Evolutionary conservation across 2,888 invertebrate species (phyloP).

Genomic region (Drosophila phalerata): DNA sequence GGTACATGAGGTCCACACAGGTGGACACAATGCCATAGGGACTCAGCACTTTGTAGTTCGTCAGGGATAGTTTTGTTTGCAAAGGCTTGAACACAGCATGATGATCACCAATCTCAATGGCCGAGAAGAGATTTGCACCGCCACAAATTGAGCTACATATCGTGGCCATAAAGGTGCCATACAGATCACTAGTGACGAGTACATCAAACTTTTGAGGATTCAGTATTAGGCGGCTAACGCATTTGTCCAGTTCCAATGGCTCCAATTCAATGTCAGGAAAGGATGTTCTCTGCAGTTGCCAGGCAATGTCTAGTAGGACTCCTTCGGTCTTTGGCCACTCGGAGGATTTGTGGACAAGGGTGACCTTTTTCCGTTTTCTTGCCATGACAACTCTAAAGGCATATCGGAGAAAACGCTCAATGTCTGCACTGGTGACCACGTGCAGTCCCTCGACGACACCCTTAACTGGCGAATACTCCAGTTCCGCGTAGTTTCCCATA

Average conservation of each 20-base stretch:
- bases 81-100: conserved; percentile 82
- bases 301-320: conserved; percentile 55
- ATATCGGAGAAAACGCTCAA: conserved; percentile 60
- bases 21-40: conserved; percentile 76
- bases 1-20: conserved; percentile 63
- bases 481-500: conserved; percentile 73
- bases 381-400: conserved; percentile 62
- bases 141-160: conserved; percentile 76
- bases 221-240: conserved; percentile 58
- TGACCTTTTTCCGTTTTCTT: conserved; percentile 62
- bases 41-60: conserved; percentile 62
- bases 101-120: conserved; percentile 70
- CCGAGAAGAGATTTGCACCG: conserved; percentile 76
- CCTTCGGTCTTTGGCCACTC: conserved; percentile 76
- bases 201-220: conserved; percentile 73
- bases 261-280: conserved; percentile 62
- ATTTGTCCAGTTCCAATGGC: conserved; percentile 58
- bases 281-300: conserved; percentile 29
- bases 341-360: conserved; percentile 70
- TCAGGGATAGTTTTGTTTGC: conserved; percentile 77
- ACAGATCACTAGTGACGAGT: conserved; percentile 74
- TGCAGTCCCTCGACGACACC: conserved; percentile 81
- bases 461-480: conserved; percentile 80
- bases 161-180: conserved; percentile 75
- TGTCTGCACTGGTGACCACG: conserved; percentile 44